A percentile compares a stretch with the other conserved stretches of the same genome.
Conservation (phyloP, 2,888 invertebrate species). For the Graphium colonna region DNA sequence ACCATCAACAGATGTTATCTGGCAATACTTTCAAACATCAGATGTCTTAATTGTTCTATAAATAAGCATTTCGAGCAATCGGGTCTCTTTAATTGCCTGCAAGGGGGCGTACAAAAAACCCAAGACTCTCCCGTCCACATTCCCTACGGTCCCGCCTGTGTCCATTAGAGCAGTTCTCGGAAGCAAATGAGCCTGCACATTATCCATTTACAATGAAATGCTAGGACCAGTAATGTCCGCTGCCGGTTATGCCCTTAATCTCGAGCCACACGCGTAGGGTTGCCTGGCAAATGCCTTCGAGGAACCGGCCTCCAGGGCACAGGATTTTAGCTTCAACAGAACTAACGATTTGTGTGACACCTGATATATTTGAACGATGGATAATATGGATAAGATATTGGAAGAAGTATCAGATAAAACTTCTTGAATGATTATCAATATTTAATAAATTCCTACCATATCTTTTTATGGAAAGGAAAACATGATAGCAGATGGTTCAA, state of each 20-base stretch:
- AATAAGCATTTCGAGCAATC: constrained; percentile 16
- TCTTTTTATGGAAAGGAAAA: too few relatives aligned
- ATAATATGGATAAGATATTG: too few relatives aligned
- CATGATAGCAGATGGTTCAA: too few relatives aligned
- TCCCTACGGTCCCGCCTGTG: constrained; percentile 1
- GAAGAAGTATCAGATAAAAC: too few relatives aligned
- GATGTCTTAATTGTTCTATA: constrained; percentile 20
- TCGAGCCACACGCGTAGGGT: constrained; percentile 8
- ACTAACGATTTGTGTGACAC: too few relatives aligned
- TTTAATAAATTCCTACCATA: too few relatives aligned
- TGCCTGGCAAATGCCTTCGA: neutral
- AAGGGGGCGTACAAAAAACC: constrained; percentile 4
- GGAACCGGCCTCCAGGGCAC: neutral
- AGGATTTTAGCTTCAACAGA: neutral
- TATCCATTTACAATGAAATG: constrained; percentile 22
- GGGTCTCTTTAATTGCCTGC: constrained; percentile 8
- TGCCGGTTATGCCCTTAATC: constrained; percentile 19
- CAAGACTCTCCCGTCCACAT: constrained; percentile 3
- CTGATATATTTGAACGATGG: too few relatives aligned
- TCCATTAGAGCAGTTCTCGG: constrained; percentile 6
- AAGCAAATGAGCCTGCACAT: constrained; percentile 20
- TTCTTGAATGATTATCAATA: too few relatives aligned
- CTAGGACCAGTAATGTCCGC: constrained; percentile 17
- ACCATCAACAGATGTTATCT: neutral
- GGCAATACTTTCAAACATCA: constrained; percentile 1